These are phyloP conservation scores for Nannoperca australis DNA, from an alignment of 2,797 vertebrate species.

Conservation along the genomic window DNA sequence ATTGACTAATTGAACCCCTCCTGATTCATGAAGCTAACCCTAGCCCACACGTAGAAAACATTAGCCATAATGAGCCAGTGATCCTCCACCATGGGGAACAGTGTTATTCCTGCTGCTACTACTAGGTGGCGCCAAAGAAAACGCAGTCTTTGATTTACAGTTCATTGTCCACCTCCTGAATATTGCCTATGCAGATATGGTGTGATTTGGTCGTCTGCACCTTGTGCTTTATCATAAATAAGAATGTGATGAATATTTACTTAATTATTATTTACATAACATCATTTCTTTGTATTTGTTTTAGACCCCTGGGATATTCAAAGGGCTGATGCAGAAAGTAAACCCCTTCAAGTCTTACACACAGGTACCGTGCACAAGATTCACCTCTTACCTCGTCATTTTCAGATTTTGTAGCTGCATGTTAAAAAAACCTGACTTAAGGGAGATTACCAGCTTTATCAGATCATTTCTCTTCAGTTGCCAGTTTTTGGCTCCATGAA, in stretches of 20 bases:
- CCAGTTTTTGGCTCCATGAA: no score
- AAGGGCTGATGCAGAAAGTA: conserved; percentile 75
- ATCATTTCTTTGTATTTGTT: no score
- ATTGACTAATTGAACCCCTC: neutral
- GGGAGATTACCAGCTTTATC: no score
- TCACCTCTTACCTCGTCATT: neutral
- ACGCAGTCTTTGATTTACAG: neutral
- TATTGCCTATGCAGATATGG: neutral
- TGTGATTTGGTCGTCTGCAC: neutral
- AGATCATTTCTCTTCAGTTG: no score
- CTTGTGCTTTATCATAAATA: neutral
- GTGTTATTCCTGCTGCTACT: neutral
- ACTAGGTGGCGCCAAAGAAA: conserved; percentile 39
- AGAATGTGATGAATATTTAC: neutral
- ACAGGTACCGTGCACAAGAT: conserved; percentile 52
- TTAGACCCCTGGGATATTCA: conserved; percentile 69
- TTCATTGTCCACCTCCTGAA: neutral
- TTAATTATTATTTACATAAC: no score
- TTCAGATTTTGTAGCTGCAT: neutral
- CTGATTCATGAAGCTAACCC: neutral
- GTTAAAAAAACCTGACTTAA: no score
- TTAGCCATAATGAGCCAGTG: neutral
- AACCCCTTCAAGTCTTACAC: conserved; percentile 71
- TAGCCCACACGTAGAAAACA: neutral
- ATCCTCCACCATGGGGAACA: neutral